phyloP scores from a whole-genome alignment of 2,888 invertebrate genomes.

The Leucophenga maculata region DNA sequence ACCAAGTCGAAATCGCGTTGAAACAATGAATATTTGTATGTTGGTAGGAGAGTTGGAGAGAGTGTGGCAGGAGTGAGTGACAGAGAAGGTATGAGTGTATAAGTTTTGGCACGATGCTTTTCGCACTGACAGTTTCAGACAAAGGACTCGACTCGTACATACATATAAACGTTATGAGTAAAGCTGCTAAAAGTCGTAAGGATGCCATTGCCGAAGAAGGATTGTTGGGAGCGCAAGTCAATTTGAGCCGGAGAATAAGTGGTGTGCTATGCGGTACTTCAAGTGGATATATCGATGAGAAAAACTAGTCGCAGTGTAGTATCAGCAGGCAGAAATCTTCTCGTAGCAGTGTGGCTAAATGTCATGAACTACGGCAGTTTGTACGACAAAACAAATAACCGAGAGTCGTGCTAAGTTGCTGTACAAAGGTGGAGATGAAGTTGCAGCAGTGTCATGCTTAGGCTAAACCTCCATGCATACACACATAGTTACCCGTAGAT shows the following conservation, averaged over 20 bases:
- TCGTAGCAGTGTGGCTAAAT: not conserved
- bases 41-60: not conserved
- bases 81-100: not conserved
- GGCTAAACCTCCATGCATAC: not conserved
- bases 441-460: too few relatives aligned
- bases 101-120: not conserved
- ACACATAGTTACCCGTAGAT: not conserved
- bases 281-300: constrained; percentile 31
- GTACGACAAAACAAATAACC: constrained; percentile 15
- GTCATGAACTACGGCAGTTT: not conserved
- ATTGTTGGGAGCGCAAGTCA: constrained; percentile 44
- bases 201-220: too few relatives aligned
- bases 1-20: constrained; percentile 5
- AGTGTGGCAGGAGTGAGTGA: not conserved
- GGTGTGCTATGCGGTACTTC: constrained; percentile 30
- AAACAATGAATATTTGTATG: too few relatives aligned
- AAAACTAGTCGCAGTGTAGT: constrained; percentile 15
- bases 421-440: too few relatives aligned
- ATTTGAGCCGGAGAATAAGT: constrained; percentile 52
- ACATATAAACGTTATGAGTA: too few relatives aligned
- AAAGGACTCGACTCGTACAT: constrained; percentile 9
- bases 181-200: too few relatives aligned
- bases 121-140: constrained; percentile 33
- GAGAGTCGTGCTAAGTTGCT: constrained; percentile 26
- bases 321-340: not conserved